Evolutionary conservation across 2,113 vertebrate species (phyloP), one percentile per base, ranked within the genome.

Genomic region (Pseudorectes ferrugineus): DNA sequence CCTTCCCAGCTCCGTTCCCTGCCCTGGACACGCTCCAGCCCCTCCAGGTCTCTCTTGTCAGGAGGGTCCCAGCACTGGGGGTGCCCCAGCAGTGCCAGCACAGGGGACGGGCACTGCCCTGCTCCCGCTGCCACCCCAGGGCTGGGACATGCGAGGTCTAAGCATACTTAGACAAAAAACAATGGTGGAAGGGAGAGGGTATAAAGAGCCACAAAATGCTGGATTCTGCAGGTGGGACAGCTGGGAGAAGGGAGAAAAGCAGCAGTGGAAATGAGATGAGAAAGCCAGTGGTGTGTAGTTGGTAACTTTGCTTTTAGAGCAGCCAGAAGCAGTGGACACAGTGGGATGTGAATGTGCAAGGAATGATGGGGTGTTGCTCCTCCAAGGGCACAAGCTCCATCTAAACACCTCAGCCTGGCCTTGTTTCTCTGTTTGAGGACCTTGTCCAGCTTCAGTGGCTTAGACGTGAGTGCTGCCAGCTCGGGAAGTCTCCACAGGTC

Each of bases 401-500:
- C 68, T 11, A 5, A 49, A 11, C 13, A 38, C 38, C 45, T 42
- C 29, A 26, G 12, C 58, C 62, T 9, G 2, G 23, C 18, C 40
- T 68, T n/a, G 3, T 40, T 49, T 21, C 54, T 28, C 45, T 58
- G 13, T 54, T 33, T 9, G 40, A 61, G n/a, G 16, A 61, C 3
- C 29, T 71, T 54, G 5, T 31, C 51, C 25, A 16, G 10, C 19
- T n/a, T 21, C 24, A 45, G 54, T 59, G 59, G 10, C 23, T 40
- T 28, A 4, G 5, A 4, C 0, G 0, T 2, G 10, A 40, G 59
- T 29, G 3, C 36, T 57, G 36, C 36, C 31, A 22, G 14, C 72
- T 67, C 0, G 0, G 23, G 74, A 1, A 16, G 9, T 55, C 45
- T 22, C 28, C 7, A 0, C 7, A 23, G 71, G 3, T n/a, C 38